Conservation (phyloP, 35 echinoderm and acorn worm species). For the Strongylocentrotus purpuratus region DNA sequence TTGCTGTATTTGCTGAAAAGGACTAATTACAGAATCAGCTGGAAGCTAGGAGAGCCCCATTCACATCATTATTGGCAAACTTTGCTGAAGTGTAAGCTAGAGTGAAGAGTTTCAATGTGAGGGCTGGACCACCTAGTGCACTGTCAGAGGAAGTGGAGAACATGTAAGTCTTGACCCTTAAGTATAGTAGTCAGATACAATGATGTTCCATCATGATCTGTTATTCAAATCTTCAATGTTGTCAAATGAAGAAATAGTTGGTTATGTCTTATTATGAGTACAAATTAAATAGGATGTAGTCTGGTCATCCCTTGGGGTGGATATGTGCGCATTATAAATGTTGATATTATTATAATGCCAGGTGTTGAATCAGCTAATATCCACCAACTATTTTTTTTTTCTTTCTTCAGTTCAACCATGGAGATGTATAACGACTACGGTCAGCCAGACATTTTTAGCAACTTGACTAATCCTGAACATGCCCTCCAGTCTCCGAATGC, state of each 20-base stretch:
- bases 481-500: constrained; percentile 67
- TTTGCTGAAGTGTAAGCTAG: neutral
- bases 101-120: constrained; percentile 10
- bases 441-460: constrained; percentile 8
- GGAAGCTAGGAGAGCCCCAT: neutral
- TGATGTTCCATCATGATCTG: too few relatives aligned
- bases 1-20: neutral
- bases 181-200: too few relatives aligned
- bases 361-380: too few relatives aligned
- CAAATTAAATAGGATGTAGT: too few relatives aligned
- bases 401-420: constrained; percentile 9
- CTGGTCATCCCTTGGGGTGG: too few relatives aligned
- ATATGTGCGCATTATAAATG: too few relatives aligned
- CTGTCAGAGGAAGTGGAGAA: neutral
- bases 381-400: neutral
- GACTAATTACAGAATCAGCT: neutral
- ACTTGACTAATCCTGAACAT: constrained; percentile 47
- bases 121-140: neutral
- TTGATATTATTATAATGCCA: too few relatives aligned
- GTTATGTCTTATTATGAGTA: too few relatives aligned
- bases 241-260: too few relatives aligned
- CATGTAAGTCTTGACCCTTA: neutral
- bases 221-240: too few relatives aligned
- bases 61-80: neutral
- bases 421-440: constrained; percentile 38